Percentiles rank a stretch among this genome's conserved stretches.
Evolutionary conservation across 2,888 invertebrate species (phyloP).

Genomic region (Cristatella mucedo): DNA sequence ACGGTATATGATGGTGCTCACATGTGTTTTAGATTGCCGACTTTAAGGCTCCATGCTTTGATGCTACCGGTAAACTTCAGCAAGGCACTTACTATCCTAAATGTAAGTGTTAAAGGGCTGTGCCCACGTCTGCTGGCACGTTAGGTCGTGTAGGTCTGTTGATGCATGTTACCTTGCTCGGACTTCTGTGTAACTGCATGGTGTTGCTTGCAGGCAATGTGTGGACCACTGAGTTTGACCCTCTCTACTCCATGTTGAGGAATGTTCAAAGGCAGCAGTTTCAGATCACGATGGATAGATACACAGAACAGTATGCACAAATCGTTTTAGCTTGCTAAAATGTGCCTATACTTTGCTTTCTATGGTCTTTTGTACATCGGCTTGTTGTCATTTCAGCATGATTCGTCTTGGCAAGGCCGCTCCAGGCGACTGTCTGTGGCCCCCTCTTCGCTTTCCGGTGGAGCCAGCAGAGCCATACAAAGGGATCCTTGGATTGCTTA

Average conservation of each 20-base stretch:
- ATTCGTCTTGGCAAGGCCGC: conserved; percentile 15
- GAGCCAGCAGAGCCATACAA: conserved; percentile 19
- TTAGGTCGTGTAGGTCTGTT: too few species aligned
- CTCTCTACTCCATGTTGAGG: conserved; percentile 72
- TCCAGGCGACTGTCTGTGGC: conserved; percentile 49
- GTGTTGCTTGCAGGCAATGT: conserved; percentile 39
- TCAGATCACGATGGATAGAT: conserved; percentile 72
- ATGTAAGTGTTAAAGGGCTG: too few species aligned
- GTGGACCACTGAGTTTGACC: conserved; percentile 88
- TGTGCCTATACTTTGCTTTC: too few species aligned
- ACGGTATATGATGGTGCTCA: too few species aligned
- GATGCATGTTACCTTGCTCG: too few species aligned
- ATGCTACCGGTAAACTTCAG: conserved; percentile 52
- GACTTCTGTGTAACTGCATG: too few species aligned
- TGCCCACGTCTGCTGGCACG: too few species aligned
- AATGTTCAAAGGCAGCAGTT: conserved; percentile 82
- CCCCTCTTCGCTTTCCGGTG: conserved; percentile 59
- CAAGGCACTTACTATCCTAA: conserved; percentile 73
- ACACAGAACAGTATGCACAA: conserved; percentile 59
- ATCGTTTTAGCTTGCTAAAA: too few species aligned
- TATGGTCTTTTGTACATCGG: too few species aligned
- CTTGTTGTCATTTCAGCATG: conserved; percentile 23
- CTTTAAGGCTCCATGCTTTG: conserved; percentile 73
- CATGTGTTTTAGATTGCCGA: conserved; percentile 50
- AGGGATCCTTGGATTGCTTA: conserved; percentile 24